Evolutionary conservation across 2,113 vertebrate genomes (phyloP).

Genomic region (Sylvietta virens): DNA sequence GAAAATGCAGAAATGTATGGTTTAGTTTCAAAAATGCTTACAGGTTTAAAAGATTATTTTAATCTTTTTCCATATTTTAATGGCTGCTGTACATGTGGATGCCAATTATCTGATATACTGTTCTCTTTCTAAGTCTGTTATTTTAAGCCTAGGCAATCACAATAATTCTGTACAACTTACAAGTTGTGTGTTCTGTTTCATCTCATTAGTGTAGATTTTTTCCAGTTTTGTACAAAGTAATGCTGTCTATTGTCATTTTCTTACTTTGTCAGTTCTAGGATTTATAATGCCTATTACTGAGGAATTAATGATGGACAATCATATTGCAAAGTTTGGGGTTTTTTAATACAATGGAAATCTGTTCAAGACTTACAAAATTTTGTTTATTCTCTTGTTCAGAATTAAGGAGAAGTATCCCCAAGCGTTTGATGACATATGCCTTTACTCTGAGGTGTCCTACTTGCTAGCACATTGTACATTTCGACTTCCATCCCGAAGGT

Average conservation of each 20-base stretch:
- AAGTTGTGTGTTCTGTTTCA: not conserved
- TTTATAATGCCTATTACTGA: not conserved
- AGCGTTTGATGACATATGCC: slow-evolving; percentile 96
- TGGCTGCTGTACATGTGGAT: not conserved
- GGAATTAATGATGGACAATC: not conserved
- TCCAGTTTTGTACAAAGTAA: not conserved
- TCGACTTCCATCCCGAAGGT: slow-evolving; percentile 91
- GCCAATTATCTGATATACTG: not conserved
- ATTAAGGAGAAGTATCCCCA: slow-evolving; percentile 99
- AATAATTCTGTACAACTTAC: not conserved
- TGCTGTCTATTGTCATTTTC: not conserved
- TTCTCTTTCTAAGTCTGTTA: not conserved
- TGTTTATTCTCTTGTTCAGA: slow-evolving; percentile 64
- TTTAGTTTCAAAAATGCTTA: not conserved
- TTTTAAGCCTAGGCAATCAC: not conserved
- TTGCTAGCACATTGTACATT: slow-evolving; percentile 93
- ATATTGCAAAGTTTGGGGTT: not conserved
- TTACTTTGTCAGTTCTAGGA: not conserved
- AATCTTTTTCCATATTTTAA: not conserved
- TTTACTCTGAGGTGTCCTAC: slow-evolving; percentile 97
- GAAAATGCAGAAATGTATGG: not conserved
- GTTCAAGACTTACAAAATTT: not conserved
- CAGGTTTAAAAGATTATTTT: not conserved
- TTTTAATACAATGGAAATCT: not conserved
- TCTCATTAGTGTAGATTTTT: not conserved